A percentile compares a stretch with the other conserved stretches of the same genome.
These are phyloP conservation scores for Nipponia nippon DNA, from an alignment of 2,113 vertebrate genomes.

Conservation along the genomic window DNA sequence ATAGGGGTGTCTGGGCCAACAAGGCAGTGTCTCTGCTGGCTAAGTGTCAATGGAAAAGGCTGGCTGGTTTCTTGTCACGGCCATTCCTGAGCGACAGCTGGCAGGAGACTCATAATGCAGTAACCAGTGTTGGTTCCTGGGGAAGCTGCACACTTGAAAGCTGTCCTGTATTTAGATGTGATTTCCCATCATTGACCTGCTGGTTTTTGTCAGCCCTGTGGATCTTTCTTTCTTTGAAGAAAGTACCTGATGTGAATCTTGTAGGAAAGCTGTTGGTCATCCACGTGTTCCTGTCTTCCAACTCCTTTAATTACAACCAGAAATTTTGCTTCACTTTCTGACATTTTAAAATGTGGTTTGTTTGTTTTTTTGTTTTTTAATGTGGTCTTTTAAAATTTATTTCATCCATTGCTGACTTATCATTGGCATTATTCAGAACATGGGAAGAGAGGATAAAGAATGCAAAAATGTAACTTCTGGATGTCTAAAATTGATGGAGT, in stretches of 20 bases:
- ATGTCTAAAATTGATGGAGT: not conserved
- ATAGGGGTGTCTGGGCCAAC: not conserved
- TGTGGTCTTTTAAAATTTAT: not conserved
- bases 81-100: not conserved
- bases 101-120: not conserved
- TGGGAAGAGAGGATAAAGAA: not conserved
- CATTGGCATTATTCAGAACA: not conserved
- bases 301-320: not conserved
- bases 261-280: not conserved
- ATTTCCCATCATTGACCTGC: not conserved
- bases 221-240: not conserved
- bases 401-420: not conserved
- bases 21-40: not conserved
- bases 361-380: not conserved
- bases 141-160: not conserved
- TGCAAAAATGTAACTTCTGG: not conserved
- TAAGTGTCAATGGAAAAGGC: not conserved
- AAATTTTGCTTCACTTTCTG: not conserved
- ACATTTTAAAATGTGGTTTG: not conserved
- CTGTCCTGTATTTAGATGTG: not conserved
- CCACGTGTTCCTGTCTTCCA: not conserved
- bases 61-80: not conserved
- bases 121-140: not conserved
- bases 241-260: not conserved
- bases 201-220: not conserved